Evolutionary conservation across 1,140 invertebrate genomes (phyloP).

Genomic region (Zelostemma sp.): DNA sequence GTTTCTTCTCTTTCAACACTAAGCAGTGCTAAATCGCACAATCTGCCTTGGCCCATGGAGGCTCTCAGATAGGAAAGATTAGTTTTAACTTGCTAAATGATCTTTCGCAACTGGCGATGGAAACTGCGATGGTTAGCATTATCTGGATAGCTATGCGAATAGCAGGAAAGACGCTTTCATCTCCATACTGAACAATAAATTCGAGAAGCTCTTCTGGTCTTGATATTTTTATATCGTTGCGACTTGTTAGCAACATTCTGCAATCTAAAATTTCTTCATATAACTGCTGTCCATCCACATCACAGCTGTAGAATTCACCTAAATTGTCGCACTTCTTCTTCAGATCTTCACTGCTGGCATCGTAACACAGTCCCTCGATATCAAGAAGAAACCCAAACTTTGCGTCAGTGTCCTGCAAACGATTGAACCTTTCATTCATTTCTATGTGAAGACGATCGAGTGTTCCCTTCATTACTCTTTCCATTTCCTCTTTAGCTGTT

Average conservation of each 20-base stretch:
- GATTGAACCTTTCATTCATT: constrained; percentile 13
- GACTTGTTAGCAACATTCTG: too few species aligned
- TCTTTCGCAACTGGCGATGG: constrained; percentile 19
- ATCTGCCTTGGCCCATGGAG: too few species aligned
- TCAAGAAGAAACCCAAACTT: constrained; percentile 17
- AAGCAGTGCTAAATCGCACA: too few species aligned
- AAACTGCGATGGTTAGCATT: constrained; percentile 13
- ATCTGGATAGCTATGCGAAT: constrained; percentile 12
- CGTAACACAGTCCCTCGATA: neutral
- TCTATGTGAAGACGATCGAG: constrained; percentile 12
- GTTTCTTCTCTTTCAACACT: too few species aligned
- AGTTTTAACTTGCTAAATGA: constrained; percentile 20
- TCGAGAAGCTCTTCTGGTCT: too few species aligned
- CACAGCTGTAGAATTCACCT: neutral
- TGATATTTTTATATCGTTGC: too few species aligned
- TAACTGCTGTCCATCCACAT: too few species aligned
- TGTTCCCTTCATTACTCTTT: constrained; percentile 11
- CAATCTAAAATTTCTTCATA: too few species aligned
- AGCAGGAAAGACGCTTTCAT: constrained; percentile 21
- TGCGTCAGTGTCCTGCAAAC: constrained; percentile 6
- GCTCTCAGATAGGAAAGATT: too few species aligned
- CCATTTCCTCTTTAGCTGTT: constrained; percentile 15
- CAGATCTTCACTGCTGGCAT: neutral
- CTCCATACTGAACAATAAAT: constrained; percentile 20
- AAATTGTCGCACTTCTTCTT: constrained; percentile 8